A percentile compares a stretch with the other conserved stretches of the same genome.
These are phyloP conservation scores for Epiblema foenella DNA, from an alignment of 2,888 invertebrate genomes.

Conservation along the genomic window DNA sequence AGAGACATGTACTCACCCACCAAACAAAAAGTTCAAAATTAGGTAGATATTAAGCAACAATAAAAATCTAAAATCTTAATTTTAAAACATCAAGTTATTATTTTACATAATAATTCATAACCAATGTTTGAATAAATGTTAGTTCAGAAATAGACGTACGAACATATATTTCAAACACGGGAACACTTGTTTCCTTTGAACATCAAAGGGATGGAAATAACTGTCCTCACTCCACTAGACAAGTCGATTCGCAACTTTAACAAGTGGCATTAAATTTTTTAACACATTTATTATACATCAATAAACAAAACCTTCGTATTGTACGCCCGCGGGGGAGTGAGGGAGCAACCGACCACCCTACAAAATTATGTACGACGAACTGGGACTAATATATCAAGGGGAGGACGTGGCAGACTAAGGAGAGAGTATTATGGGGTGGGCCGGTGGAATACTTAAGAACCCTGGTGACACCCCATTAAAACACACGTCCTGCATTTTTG, in stretches of 20 bases:
- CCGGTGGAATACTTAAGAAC: constrained; percentile 84
- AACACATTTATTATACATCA: constrained; percentile 71
- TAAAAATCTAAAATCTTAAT: too few species aligned
- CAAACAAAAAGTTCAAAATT: too few species aligned
- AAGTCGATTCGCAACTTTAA: constrained; percentile 33
- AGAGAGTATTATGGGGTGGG: constrained; percentile 83
- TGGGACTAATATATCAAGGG: constrained; percentile 85
- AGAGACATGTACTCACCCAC: background rate
- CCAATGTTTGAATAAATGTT: constrained; percentile 1
- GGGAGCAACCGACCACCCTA: constrained; percentile 72
- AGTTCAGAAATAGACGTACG: constrained; percentile 15
- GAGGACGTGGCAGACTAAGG: constrained; percentile 85
- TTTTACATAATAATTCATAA: too few species aligned
- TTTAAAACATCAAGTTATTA: too few species aligned
- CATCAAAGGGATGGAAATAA: constrained; percentile 36
- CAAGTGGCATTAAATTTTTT: constrained; percentile 53
- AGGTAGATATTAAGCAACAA: too few species aligned
- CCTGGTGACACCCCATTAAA: constrained; percentile 84
- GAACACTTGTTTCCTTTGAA: constrained; percentile 1
- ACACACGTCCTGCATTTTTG: constrained; percentile 83
- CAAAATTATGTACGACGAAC: constrained; percentile 86
- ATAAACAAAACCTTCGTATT: constrained; percentile 83
- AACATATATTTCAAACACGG: constrained; percentile 10
- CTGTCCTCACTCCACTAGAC: constrained; percentile 27
- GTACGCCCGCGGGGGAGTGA: constrained; percentile 70